Evolutionary conservation across 2,797 vertebrate species (phyloP).

Genomic region (Leptodactylus fallax): DNA sequence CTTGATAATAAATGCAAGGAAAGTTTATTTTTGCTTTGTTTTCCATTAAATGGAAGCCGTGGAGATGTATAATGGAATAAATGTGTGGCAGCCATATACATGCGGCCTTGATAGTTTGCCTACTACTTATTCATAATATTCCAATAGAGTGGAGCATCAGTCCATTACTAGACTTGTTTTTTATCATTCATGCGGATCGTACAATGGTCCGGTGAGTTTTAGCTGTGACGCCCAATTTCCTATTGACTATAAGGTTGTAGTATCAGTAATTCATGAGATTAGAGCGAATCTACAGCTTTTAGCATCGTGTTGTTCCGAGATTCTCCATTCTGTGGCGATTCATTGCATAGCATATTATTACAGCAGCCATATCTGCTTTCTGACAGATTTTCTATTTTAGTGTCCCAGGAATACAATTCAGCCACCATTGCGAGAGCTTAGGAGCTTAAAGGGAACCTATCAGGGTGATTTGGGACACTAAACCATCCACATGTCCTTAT

Average conservation of each 20-base stretch:
- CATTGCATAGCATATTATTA: no score
- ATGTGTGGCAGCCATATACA: not conserved
- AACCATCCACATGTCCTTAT: no score
- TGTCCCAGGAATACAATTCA: no score
- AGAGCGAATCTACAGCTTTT: no score
- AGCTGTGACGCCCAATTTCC: not conserved
- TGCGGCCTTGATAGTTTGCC: not conserved
- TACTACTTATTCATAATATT: not conserved
- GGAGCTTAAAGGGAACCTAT: no score
- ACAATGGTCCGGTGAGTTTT: not conserved
- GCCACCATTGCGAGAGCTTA: no score
- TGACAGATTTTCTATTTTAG: no score
- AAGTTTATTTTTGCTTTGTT: slow-evolving; percentile 29
- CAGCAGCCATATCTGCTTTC: no score
- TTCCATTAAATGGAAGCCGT: not conserved
- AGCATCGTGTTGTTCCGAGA: no score
- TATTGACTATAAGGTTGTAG: not conserved
- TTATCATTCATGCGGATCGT: not conserved
- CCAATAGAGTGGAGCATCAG: not conserved
- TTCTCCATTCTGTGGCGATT: no score
- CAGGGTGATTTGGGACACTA: no score
- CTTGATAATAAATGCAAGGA: slow-evolving; percentile 21
- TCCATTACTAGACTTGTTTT: not conserved
- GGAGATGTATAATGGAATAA: not conserved
- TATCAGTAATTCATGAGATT: not conserved